Evolutionary conservation across 1,140 invertebrate genomes (phyloP).

Genomic region (Habropoda laboriosa): DNA sequence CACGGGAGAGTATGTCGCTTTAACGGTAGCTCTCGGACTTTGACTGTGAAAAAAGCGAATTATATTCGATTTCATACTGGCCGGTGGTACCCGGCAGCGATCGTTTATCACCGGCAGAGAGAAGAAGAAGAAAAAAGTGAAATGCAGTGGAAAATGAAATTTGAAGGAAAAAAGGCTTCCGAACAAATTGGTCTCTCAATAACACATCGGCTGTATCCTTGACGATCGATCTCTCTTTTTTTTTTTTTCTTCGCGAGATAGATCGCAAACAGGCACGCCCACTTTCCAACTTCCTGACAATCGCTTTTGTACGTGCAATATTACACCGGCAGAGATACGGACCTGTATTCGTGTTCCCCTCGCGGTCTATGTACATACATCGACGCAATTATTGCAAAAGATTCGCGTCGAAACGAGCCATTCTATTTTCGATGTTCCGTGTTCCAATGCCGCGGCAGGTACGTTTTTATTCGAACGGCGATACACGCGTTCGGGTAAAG

Average conservation of each 20-base stretch:
- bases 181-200: neutral
- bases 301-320: slow-evolving; percentile 59
- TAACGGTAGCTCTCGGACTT: no score
- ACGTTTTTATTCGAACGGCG: neutral
- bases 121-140: no score
- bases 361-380: neutral
- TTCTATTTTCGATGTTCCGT: neutral
- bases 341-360: neutral
- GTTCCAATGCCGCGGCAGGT: neutral
- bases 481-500: neutral
- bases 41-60: neutral
- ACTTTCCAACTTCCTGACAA: slow-evolving; percentile 76
- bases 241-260: slow-evolving; percentile 65
- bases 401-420: neutral
- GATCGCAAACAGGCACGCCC: slow-evolving; percentile 70
- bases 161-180: neutral
- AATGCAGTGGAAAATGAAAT: neutral
- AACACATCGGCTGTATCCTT: slow-evolving; percentile 38
- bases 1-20: no score
- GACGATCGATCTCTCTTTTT: slow-evolving; percentile 64
- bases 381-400: slow-evolving; percentile 4
- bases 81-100: no score
- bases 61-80: no score
- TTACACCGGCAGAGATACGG: neutral
- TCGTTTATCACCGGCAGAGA: neutral